Conservation (phyloP, 2,888 invertebrate species). For the Glyphotaelius pellucidus region DNA sequence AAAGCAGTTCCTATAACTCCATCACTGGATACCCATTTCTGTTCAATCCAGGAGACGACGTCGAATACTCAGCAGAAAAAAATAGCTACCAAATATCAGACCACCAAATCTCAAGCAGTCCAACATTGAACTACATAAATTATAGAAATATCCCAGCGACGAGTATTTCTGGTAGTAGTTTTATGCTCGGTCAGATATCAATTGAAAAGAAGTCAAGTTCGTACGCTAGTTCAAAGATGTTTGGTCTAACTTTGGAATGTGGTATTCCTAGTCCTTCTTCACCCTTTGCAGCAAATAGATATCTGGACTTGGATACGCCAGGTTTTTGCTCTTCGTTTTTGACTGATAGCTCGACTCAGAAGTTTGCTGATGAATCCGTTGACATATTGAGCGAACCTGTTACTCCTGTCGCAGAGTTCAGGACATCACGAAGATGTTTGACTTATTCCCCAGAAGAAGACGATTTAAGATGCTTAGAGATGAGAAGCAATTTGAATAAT, state of each 20-base stretch:
- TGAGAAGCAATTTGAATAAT: conserved; percentile 77
- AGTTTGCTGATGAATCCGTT: conserved; percentile 70
- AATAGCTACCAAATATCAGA: conserved; percentile 44
- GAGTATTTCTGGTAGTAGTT: conserved; percentile 73
- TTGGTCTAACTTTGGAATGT: conserved; percentile 74
- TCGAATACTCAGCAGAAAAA: conserved; percentile 51
- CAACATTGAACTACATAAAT: conserved; percentile 54
- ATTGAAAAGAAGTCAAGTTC: conserved; percentile 68
- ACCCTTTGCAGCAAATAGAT: conserved; percentile 72
- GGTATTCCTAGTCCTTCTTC: conserved; percentile 78
- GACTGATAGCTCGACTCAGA: conserved; percentile 76
- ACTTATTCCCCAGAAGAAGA: conserved; percentile 78
- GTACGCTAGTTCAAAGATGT: conserved; percentile 71
- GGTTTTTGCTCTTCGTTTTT: conserved; percentile 68
- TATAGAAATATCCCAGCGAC: conserved; percentile 61
- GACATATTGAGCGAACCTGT: conserved; percentile 73
- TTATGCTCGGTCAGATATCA: conserved; percentile 70
- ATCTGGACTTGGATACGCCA: conserved; percentile 73
- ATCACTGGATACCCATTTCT: conserved; percentile 67
- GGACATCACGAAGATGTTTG: conserved; percentile 77
- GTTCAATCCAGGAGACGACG: conserved; percentile 47
- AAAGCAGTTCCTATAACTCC: conserved; percentile 70
- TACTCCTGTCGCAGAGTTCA: conserved; percentile 75
- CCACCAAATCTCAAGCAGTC: conserved; percentile 47
- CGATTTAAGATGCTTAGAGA: conserved; percentile 77